Base-by-base conservation (phyloP, 1,140 invertebrate genomes). In the Tetramorium alpestre region DNA sequence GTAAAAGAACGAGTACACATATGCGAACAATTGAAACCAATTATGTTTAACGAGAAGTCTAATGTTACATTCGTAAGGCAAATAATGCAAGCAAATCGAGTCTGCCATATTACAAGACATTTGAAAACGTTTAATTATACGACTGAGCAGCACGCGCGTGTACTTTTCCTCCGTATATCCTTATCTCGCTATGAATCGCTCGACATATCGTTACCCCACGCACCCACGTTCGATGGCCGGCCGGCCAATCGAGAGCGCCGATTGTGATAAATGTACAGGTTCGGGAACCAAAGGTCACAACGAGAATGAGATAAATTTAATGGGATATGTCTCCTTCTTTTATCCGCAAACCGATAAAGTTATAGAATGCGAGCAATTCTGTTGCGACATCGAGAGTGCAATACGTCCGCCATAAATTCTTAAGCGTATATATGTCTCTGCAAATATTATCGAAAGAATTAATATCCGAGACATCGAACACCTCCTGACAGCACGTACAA, bases 191-290 rank as follows among this genome's bases (percentile, higher is more conserved):
- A 64, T 58, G 41, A 51, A 90, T 90, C 87, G 51, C 11, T 41
- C 70, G 76, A 82, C 75, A 58, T 90, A 84, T 80, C 77, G 49
- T 65, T 72, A 56, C n/a, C 13, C 49, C 60, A 62, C 54, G 49
- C 81, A 86, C 86, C 86, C 86, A 90, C 86, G 70, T 64, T 60
- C n/a, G 38, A 18, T 44, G 6, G n/a, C 64, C 11, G 13, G 3
- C 7, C 11, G 67, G 13, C 86, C 86, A 88, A 88, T 90, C 88
- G 65, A 41, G 25, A 51, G 56, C 41, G 65, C n/a, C 47, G 81
- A 90, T 90, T 77, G 86, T 82, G 81, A 90, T 90, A 77, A 88
- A 88, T 88, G 72, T 49, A 62, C 51, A 65, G 54, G 76, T 80
- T 64, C 18, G 44, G 73, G 18, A 60, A 72, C n/a, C 64, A 78